Evolutionary conservation across 2,113 vertebrate genomes (phyloP), one percentile per base, ranked within the genome.

Genomic region (Macrotus californicus): DNA sequence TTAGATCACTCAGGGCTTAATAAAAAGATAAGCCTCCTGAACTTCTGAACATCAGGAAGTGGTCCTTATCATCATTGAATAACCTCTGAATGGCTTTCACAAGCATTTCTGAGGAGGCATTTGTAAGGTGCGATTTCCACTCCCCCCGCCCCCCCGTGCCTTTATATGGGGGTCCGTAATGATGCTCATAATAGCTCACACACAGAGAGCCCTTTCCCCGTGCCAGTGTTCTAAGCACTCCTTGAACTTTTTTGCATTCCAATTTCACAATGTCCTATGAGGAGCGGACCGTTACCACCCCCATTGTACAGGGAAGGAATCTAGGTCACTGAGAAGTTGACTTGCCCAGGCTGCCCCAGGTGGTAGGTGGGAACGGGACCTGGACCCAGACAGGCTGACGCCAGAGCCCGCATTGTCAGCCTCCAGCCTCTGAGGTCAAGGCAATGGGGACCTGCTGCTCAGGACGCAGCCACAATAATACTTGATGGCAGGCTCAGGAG

Each of bases 141-240:
- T 1, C 21, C 54, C 54, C 52, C 54, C 48, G n/a, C n/a, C 48
- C 8, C 11, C 50, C 31, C 26, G 13, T 10, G 80, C 39, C 16
- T 61, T 59, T 46, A 1, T n/a, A 4, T 0, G 21, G 48, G 34
- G 14, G n/a, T 50, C 43, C 36, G 0, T n/a, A 7, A 4, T 3
- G 50, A 48, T 3, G 22, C 52, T 18, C 22, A 0, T 6, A 24
- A 34, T 2, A 29, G 7, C 75, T 87, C 52, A 29, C 26, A 31
- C 41, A 34, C 15, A 9, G 5, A 0, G 5, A 64, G 43, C 61
- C n/a, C 15, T 41, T 56, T 73, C 5, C 41, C 41, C 61, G 14
- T 0, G 36, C 48, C 21, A 21, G 66, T 2, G 1, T 88, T n/a
- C 43, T 29, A 0, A n/a, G 16, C 5, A 2, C 26, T 43, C 41